Evolutionary conservation across 2,888 invertebrate genomes (phyloP).

Genomic region (Scaptomyza reducta): DNA sequence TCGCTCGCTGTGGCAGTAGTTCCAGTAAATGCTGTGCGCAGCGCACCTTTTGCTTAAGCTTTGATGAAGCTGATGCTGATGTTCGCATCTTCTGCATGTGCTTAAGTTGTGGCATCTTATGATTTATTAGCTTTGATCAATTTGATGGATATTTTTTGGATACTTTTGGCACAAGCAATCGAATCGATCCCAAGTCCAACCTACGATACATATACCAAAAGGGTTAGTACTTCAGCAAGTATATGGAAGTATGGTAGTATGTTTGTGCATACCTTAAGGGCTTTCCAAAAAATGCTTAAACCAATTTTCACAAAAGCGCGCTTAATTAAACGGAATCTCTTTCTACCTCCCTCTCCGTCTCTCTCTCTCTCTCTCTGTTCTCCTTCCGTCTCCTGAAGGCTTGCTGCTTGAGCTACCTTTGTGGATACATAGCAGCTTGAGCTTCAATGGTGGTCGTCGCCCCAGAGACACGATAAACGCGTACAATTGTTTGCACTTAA

Average conservation of each 20-base stretch:
- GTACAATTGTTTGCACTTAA: conserved; percentile 85
- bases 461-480: conserved; percentile 82
- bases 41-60: conserved; percentile 39
- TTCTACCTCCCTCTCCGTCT: background rate
- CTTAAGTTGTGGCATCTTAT: conserved; percentile 64
- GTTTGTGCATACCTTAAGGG: conserved; percentile 63
- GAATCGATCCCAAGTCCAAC: conserved; percentile 43
- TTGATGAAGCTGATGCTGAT: conserved; percentile 15
- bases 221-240: conserved; percentile 20
- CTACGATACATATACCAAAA: background rate
- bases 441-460: conserved; percentile 81
- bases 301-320: conserved; percentile 72
- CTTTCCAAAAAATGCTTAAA: conserved; percentile 78
- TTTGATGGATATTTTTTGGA: conserved; percentile 77
- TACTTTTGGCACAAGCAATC: conserved; percentile 52
- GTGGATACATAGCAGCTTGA: conserved; percentile 3
- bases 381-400: conserved; percentile 13
- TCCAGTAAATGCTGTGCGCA: conserved; percentile 64
- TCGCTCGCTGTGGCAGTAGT: conserved; percentile 21
- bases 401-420: conserved; percentile 11
- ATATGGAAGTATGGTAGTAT: conserved; percentile 8
- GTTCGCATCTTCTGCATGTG: conserved; percentile 18
- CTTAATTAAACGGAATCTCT: conserved; percentile 78
- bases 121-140: conserved; percentile 83
- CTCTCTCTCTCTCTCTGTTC: conserved; percentile 32